These are phyloP conservation scores for Geotrypetes seraphini DNA, from an alignment of 2,797 vertebrate species.

Conservation along the genomic window DNA sequence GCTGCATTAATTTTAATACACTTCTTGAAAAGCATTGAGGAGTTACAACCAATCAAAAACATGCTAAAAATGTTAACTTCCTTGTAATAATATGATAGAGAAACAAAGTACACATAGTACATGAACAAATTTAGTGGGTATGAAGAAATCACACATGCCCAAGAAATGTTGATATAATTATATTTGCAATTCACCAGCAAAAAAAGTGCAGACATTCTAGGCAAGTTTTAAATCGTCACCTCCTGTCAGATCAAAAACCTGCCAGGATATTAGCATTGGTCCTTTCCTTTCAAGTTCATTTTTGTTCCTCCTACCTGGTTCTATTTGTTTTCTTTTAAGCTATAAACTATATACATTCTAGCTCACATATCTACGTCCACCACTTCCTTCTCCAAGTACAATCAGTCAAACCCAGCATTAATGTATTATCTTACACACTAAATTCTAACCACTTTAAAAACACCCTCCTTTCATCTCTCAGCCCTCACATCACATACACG, in stretches of 20 bases:
- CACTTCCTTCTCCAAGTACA: constrained; percentile 16
- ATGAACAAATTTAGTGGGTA: no score
- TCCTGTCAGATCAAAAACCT: not conserved
- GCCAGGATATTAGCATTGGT: not conserved
- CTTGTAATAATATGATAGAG: no score
- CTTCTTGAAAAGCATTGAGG: no score
- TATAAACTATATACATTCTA: constrained; percentile 1
- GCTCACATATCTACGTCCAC: constrained; percentile 5
- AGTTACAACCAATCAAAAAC: no score
- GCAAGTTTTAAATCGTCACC: constrained; percentile 4
- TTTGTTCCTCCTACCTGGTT: not conserved
- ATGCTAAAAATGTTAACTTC: no score
- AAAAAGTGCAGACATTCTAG: constrained; percentile 2
- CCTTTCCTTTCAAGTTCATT: no score
- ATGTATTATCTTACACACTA: constrained; percentile 26
- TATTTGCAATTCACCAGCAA: not conserved
- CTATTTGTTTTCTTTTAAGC: not conserved
- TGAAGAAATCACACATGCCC: not conserved
- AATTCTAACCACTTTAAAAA: constrained; percentile 40
- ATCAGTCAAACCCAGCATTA: constrained; percentile 20
- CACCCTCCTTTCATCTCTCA: constrained; percentile 36
- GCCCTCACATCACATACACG: no score
- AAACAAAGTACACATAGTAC: no score
- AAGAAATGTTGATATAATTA: not conserved
- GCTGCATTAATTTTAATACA: no score